These are phyloP conservation scores for Scaptodrosophila latifasciaeformis DNA, from an alignment of 2,888 invertebrate genomes.

Conservation along the genomic window DNA sequence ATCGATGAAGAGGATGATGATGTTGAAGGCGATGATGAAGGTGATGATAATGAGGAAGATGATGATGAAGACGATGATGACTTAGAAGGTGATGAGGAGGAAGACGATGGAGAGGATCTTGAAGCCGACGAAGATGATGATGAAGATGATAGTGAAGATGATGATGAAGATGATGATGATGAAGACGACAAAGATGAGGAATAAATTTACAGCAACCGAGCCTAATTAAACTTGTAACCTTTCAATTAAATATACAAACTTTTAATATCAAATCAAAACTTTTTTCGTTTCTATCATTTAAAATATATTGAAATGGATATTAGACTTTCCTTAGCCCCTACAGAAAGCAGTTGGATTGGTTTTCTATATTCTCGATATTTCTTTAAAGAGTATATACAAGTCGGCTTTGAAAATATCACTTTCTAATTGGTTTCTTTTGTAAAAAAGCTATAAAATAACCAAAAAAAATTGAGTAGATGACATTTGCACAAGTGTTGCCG, in stretches of 20 bases:
- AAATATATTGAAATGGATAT: not conserved
- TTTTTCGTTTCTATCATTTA: not conserved
- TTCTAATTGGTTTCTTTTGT: not conserved
- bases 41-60: constrained; percentile 3
- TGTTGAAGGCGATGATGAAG: not conserved
- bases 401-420: not conserved
- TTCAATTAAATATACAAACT: not conserved
- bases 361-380: too few species aligned
- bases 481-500: too few species aligned
- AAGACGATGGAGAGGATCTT: not conserved
- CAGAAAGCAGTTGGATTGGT: not conserved
- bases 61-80: constrained; percentile 5
- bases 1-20: not conserved
- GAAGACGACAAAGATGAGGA: not conserved
- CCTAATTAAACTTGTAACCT: not conserved
- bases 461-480: too few species aligned
- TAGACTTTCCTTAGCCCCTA: not conserved
- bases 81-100: not conserved
- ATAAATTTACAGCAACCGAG: too few species aligned
- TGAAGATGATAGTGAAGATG: not conserved
- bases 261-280: not conserved
- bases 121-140: not conserved
- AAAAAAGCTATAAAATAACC: too few species aligned
- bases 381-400: too few species aligned
- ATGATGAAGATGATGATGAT: not conserved